Evolutionary conservation across 1,140 invertebrate species (phyloP).

Genomic region (Eurytemora carolleeae): DNA sequence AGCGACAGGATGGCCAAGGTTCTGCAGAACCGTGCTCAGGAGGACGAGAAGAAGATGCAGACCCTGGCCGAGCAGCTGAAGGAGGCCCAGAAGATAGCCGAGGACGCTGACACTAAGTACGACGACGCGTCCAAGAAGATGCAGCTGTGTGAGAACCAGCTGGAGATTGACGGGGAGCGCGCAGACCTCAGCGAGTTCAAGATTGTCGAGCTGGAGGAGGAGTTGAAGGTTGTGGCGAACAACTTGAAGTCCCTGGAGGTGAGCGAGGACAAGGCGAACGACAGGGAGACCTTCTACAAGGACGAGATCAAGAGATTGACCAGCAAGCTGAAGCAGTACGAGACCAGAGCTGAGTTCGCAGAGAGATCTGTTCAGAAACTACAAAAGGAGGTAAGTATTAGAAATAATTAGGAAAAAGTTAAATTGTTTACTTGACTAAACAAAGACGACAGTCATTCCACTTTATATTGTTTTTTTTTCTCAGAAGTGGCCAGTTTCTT

Average conservation of each 20-base stretch:
- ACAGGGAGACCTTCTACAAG: slow-evolving; percentile 99
- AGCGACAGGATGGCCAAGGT: not conserved
- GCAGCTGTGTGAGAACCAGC: not conserved
- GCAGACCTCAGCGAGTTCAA: not conserved
- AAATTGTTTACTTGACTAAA: no score
- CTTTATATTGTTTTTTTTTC: no score
- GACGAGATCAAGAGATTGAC: slow-evolving; percentile 98
- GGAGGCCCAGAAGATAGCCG: slow-evolving; percentile 81
- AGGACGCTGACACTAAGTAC: slow-evolving; percentile 97
- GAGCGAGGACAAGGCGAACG: slow-evolving; percentile 57
- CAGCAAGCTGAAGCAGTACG: slow-evolving; percentile 96
- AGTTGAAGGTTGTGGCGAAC: slow-evolving; percentile 66
- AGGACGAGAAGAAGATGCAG: not conserved
- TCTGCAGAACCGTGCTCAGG: not conserved
- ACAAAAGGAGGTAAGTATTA: slow-evolving; percentile 99
- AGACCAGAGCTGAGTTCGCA: slow-evolving; percentile 96
- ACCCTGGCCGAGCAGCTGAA: not conserved
- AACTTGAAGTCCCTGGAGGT: slow-evolving; percentile 93
- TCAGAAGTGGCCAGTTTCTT: no score
- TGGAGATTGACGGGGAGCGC: not conserved
- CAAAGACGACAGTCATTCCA: no score
- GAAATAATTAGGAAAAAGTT: no score
- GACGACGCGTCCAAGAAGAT: slow-evolving; percentile 52
- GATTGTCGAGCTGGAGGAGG: not conserved
- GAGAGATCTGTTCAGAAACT: slow-evolving; percentile 98